Percentiles rank a stretch among this genome's conserved stretches.
These are phyloP conservation scores for Crocuta crocuta DNA, from an alignment of 2,113 vertebrate species.

Conservation along the genomic window DNA sequence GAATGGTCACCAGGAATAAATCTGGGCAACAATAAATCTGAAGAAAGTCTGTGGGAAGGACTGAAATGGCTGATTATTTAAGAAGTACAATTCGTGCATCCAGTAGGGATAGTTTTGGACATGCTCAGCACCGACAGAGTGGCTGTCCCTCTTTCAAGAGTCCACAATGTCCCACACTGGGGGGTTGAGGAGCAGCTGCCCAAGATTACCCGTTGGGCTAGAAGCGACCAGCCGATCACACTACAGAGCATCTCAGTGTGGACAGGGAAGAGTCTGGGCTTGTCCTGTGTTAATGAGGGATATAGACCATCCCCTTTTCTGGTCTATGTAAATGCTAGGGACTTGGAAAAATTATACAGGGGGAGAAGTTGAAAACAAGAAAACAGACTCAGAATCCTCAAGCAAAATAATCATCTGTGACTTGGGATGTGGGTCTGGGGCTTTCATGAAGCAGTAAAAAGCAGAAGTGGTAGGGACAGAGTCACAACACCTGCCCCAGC, in stretches of 20 bases:
- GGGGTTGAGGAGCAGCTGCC: neutral
- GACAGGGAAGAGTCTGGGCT: neutral
- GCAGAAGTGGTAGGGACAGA: neutral
- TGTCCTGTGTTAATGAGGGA: neutral
- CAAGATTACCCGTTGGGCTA: neutral
- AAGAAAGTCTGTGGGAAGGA: neutral
- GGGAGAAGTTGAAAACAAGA: neutral
- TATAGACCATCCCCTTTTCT: neutral
- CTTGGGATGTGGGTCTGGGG: neutral
- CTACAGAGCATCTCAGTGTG: rapidly evolving
- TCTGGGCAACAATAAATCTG: neutral
- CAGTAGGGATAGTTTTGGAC: neutral
- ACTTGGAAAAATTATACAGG: neutral
- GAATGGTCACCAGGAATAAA: neutral
- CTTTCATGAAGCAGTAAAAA: neutral
- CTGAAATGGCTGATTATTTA: neutral
- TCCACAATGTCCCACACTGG: rapidly evolving
- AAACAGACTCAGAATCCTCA: neutral
- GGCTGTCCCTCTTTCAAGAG: neutral
- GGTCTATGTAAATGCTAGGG: neutral
- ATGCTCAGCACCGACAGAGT: neutral
- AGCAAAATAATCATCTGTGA: neutral
- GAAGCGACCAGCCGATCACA: neutral
- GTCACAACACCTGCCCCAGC: neutral
- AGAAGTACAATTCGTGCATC: neutral